Conservation (phyloP, 2,797 vertebrate genomes). For the Brotula barbata region DNA sequence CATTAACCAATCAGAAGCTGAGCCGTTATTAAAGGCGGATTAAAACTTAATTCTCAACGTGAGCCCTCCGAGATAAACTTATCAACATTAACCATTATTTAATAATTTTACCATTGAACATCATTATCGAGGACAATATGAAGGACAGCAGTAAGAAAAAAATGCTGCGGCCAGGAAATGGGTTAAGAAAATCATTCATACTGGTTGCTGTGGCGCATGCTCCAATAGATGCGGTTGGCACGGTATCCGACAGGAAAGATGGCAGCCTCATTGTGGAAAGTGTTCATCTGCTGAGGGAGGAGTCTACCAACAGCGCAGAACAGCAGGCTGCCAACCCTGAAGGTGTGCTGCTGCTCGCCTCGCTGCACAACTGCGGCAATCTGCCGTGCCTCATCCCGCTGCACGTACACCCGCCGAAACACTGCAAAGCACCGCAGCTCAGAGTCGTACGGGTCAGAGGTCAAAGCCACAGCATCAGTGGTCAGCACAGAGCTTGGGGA, state of each 20-base stretch:
- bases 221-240: conserved; percentile 96
- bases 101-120: no score
- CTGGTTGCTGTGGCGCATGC: conserved; percentile 86
- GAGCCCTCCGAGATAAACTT: no score
- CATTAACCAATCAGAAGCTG: no score
- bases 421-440: conserved; percentile 93
- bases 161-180: neutral
- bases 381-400: conserved; percentile 92
- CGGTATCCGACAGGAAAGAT: conserved; percentile 94
- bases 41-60: no score
- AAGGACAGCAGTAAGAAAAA: no score
- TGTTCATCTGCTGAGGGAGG: conserved; percentile 90
- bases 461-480: neutral
- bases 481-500: conserved; percentile 57
- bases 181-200: conserved; percentile 13
- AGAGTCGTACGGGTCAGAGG: conserved; percentile 78
- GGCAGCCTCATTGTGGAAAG: conserved; percentile 86
- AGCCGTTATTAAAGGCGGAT: no score
- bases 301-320: conserved; percentile 91
- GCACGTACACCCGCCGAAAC: conserved; percentile 93
- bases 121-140: no score
- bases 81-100: no score
- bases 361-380: conserved; percentile 93
- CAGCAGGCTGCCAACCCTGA: conserved; percentile 93
- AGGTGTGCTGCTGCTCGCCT: conserved; percentile 91